Evolutionary conservation across 2,113 vertebrate genomes (phyloP).

Genomic region (Girardinichthys multiradiatus): DNA sequence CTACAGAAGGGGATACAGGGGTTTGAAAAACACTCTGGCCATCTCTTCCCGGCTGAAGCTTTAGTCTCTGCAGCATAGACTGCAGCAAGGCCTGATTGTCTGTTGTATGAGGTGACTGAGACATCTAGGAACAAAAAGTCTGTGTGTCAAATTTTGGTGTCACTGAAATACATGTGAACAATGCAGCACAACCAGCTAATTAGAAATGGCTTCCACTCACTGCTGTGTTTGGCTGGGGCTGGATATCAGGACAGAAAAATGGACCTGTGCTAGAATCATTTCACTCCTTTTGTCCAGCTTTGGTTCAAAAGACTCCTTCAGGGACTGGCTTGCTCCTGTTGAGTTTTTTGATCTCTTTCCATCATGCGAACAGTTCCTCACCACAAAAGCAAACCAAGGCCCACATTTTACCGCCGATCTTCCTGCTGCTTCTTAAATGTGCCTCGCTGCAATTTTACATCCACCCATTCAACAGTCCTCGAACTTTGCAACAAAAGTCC

Average conservation of each 20-base stretch:
- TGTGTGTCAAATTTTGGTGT: conserved; percentile 19
- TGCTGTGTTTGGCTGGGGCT: neutral
- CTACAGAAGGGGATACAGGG: neutral
- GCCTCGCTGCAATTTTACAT: neutral
- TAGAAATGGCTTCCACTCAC: neutral
- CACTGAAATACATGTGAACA: conserved; percentile 9
- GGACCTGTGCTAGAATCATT: conserved; percentile 8
- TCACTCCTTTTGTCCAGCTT: conserved; percentile 17
- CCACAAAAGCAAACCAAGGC: conserved; percentile 16
- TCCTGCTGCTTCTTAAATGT: conserved; percentile 9
- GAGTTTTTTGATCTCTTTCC: conserved; percentile 20
- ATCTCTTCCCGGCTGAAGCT: conserved; percentile 66
- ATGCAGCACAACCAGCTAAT: neutral
- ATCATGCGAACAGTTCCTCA: conserved; percentile 19
- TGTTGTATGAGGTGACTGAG: conserved; percentile 57
- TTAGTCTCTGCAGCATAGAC: conserved; percentile 81
- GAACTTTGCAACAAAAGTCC: conserved; percentile 3
- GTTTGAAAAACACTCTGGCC: conserved; percentile 14
- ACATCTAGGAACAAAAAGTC: conserved; percentile 66
- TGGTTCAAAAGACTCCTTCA: neutral
- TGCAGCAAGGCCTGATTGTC: conserved; percentile 76
- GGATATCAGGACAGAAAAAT: neutral
- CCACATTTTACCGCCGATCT: conserved; percentile 2
- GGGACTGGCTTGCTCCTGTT: conserved; percentile 19
- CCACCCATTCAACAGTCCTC: conserved; percentile 24